These are phyloP conservation scores for Nothoprocta perdicaria DNA, from an alignment of 2,113 vertebrate species.

Conservation along the genomic window DNA sequence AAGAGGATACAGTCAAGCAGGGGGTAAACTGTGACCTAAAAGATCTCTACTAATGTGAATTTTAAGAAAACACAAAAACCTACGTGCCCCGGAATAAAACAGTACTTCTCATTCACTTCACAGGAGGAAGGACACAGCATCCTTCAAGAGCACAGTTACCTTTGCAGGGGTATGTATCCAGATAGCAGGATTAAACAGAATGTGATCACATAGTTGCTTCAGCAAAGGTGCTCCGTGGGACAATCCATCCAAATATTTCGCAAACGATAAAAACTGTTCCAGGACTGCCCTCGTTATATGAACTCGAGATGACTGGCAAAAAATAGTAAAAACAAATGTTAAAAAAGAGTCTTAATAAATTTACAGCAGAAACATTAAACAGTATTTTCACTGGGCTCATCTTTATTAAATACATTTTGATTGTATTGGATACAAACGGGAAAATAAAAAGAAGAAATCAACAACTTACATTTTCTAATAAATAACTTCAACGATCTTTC, in stretches of 20 bases:
- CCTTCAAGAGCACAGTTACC: slow-evolving; percentile 73
- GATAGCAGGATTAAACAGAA: slow-evolving; percentile 98
- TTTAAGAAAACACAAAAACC: background rate
- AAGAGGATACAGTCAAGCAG: background rate
- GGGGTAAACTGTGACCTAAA: background rate
- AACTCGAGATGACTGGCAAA: slow-evolving; percentile 89
- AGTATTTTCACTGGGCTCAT: background rate
- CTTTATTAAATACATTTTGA: background rate
- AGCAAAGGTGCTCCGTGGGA: slow-evolving; percentile 95
- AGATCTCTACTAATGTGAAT: background rate
- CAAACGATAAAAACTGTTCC: slow-evolving; percentile 98
- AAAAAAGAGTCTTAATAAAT: background rate
- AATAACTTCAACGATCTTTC: background rate
- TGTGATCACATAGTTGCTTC: slow-evolving; percentile 98
- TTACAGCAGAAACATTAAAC: background rate
- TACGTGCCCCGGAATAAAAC: background rate
- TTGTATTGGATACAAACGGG: background rate
- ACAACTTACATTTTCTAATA: background rate
- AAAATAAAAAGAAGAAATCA: background rate
- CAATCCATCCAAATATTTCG: slow-evolving; percentile 97
- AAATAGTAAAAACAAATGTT: slow-evolving; percentile 15
- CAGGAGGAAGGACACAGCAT: background rate
- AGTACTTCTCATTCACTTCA: background rate
- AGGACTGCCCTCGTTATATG: slow-evolving; percentile 97
- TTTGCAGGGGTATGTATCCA: slow-evolving; percentile 99